Percentiles rank a stretch among this genome's conserved stretches.
phyloP scores from a whole-genome alignment of 1,140 invertebrate species.

The Drosophila willistoni region DNA sequence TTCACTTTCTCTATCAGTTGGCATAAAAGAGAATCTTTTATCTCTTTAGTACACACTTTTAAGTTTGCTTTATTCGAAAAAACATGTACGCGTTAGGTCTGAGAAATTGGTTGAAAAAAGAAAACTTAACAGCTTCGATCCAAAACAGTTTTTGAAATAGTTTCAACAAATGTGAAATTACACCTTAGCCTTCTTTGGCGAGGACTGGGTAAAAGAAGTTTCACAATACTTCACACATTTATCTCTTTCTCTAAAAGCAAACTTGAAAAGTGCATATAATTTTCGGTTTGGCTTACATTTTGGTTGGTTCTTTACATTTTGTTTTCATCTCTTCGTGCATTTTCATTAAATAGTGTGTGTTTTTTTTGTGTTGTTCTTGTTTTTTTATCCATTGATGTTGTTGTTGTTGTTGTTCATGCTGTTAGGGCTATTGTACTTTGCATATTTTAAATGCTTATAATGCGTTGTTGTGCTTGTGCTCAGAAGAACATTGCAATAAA shows the following conservation, averaged over 20 bases:
- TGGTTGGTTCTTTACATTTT: conserved; percentile 42
- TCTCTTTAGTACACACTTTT: no score
- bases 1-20: not conserved
- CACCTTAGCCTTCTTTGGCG: no score
- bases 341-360: conserved; percentile 70
- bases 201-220: no score
- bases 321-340: conserved; percentile 45
- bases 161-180: no score
- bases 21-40: no score
- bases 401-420: conserved; percentile 43
- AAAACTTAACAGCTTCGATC: no score
- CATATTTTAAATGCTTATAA: conserved; percentile 69
- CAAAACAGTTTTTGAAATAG: no score
- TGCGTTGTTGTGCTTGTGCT: conserved; percentile 47
- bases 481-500: conserved; percentile 70
- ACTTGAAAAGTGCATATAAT: not conserved
- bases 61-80: no score
- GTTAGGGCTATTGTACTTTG: conserved; percentile 55
- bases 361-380: conserved; percentile 42
- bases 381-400: conserved; percentile 8
- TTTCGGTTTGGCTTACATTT: not conserved
- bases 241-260: no score
- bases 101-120: no score
- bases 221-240: no score
- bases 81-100: no score